Percentiles rank a stretch among this genome's conserved stretches.
Evolutionary conservation across 2,888 invertebrate genomes (phyloP).

Genomic region (Eilema caniola): DNA sequence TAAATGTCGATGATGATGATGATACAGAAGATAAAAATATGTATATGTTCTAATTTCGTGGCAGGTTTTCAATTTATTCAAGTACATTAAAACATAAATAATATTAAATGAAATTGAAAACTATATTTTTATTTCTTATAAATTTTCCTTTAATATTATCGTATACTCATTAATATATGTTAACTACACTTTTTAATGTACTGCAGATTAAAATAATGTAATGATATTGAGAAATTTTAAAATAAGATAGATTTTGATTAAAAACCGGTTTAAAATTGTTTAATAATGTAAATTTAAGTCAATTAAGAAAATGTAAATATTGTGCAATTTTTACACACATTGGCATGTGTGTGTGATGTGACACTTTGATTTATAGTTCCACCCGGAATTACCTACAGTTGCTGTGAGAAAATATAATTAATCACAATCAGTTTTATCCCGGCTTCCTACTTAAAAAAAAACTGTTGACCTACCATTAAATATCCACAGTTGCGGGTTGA

Average conservation of each 20-base stretch:
- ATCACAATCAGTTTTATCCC: too few species aligned
- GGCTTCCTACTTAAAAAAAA: too few species aligned
- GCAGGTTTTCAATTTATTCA: too few species aligned
- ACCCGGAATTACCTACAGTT: neutral
- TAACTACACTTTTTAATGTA: conserved; percentile 1
- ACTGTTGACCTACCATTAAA: too few species aligned
- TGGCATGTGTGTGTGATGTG: neutral
- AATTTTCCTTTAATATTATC: too few species aligned
- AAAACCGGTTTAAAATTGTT: neutral
- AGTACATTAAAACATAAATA: too few species aligned
- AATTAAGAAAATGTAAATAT: neutral
- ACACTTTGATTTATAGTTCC: neutral
- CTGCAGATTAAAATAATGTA: neutral
- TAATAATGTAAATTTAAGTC: neutral
- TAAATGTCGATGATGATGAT: too few species aligned
- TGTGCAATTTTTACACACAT: neutral
- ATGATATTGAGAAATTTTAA: neutral
- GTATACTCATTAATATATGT: neutral
- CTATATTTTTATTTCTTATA: too few species aligned
- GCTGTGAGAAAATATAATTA: neutral
- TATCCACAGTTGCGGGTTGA: too few species aligned
- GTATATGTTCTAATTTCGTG: too few species aligned
- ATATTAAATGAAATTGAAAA: neutral
- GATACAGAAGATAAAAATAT: too few species aligned
- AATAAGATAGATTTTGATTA: conserved; percentile 1